phyloP scores from a whole-genome alignment of 1,140 invertebrate genomes.

The Heliothis virescens region DNA sequence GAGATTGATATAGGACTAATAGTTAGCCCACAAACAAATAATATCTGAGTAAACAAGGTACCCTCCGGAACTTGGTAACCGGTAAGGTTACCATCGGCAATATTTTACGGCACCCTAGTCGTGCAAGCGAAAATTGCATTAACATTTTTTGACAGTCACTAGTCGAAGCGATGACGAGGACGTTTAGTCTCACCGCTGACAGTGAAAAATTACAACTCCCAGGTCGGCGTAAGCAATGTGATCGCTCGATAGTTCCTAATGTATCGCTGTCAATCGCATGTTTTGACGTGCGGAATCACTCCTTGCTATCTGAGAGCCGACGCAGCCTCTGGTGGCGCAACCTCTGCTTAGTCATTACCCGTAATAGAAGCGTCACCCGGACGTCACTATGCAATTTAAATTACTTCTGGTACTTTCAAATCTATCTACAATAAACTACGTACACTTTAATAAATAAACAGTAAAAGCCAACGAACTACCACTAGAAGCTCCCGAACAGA shows the following conservation, averaged over 20 bases:
- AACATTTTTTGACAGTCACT: slow-evolving; percentile 79
- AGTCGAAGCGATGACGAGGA: slow-evolving; percentile 76
- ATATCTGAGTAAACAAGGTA: slow-evolving; percentile 56
- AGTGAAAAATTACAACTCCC: slow-evolving; percentile 81
- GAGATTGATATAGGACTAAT: slow-evolving; percentile 59
- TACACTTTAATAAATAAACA: neutral
- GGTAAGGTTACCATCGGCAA: slow-evolving; percentile 58
- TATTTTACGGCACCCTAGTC: slow-evolving; percentile 62
- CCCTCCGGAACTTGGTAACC: slow-evolving; percentile 49
- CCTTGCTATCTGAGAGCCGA: slow-evolving; percentile 66
- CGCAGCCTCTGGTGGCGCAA: slow-evolving; percentile 58
- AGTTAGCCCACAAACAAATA: slow-evolving; percentile 58
- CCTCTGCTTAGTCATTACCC: slow-evolving; percentile 71
- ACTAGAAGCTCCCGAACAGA: neutral
- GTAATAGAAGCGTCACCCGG: slow-evolving; percentile 70
- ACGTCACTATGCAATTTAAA: slow-evolving; percentile 69
- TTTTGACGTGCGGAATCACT: slow-evolving; percentile 80
- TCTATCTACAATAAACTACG: neutral
- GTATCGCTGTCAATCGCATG: slow-evolving; percentile 81
- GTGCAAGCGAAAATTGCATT: slow-evolving; percentile 69
- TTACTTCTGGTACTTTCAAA: slow-evolving; percentile 54
- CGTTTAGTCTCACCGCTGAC: slow-evolving; percentile 75
- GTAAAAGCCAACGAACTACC: neutral
- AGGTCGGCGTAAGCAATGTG: slow-evolving; percentile 65
- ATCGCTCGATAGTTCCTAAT: slow-evolving; percentile 81